Conservation (phyloP, 2,888 invertebrate genomes). For the Cerastoderma edule region DNA sequence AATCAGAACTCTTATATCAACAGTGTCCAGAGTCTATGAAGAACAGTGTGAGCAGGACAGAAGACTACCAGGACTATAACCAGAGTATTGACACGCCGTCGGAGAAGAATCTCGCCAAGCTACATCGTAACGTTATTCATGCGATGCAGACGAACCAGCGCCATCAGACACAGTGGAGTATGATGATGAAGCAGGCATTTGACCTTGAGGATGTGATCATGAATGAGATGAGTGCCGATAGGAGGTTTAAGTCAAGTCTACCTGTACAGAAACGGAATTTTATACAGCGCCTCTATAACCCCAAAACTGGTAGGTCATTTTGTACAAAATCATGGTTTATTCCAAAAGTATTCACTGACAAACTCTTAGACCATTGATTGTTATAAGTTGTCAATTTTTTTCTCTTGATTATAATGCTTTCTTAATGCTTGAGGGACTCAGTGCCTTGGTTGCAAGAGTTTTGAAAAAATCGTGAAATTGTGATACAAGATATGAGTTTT, state of each 20-base stretch:
- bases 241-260: conserved; percentile 64
- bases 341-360: too few species aligned
- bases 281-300: conserved; percentile 78
- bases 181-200: conserved; percentile 89
- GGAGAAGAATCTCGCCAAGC: conserved; percentile 93
- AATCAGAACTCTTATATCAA: not conserved
- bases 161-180: conserved; percentile 95
- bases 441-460: too few species aligned
- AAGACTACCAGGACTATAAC: conserved; percentile 81
- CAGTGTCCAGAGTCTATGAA: conserved; percentile 82
- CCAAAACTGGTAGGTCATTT: conserved; percentile 80
- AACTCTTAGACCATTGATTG: too few species aligned
- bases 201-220: conserved; percentile 94
- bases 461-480: too few species aligned
- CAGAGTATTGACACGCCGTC: conserved; percentile 83
- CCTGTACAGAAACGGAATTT: conserved; percentile 50
- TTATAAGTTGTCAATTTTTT: too few species aligned
- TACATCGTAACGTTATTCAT: conserved; percentile 87
- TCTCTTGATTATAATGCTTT: too few species aligned
- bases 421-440: too few species aligned
- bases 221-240: conserved; percentile 86
- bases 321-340: too few species aligned
- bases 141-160: conserved; percentile 93
- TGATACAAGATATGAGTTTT: too few species aligned
- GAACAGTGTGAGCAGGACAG: conserved; percentile 72